Base-by-base conservation (phyloP, 2,888 invertebrate genomes). In the Macaria liturata region DNA sequence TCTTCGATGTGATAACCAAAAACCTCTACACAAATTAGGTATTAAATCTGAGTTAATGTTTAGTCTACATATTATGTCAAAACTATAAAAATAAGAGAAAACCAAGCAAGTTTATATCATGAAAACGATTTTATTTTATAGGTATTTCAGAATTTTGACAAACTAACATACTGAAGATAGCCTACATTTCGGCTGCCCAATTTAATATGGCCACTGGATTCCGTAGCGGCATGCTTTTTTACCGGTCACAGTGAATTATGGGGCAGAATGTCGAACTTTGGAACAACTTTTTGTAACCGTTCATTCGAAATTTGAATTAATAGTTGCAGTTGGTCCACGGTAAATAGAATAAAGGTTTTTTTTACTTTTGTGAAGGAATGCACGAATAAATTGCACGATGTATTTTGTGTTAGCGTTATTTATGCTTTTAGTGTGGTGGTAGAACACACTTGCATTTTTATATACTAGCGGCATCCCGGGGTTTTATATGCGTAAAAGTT, bases 201-300 rank as follows among this genome's bases (percentile, higher is more conserved):
- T 82, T 82, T 81, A 79, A 79, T 80, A 79, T 76, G 75, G 70
- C 73, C 71, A 69, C 74, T 55, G 69, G 67, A 67, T 71, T 69
- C 55, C 54, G 65, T 57, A 60, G 58, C 56, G 59, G 50, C 46
- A 47, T 46, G 47, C 45, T 54, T 60, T 62, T 65, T 59, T 59
- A 46, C 49, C 54, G 47, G 45, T 34, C 54, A 46, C 52, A 59
- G 62, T 64, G 64, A 66, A 59, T 60, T 62, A 63, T 60, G 61
- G 54, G 52, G 48, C 54, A 48, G 59, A 57, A 64, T 59, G 57
- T 60, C 62, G 66, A 62, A 63, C 64, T 55, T 67, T 64, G 53
- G 44, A 54, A 50, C 54, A 47, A 54, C 43, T 59, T 54, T 55
- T 59, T 59, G 55, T 42, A 43, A 52, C 51, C 54, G 46, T 46